Conservation (phyloP, 2,888 invertebrate species). For the Corbicula japonica region DNA sequence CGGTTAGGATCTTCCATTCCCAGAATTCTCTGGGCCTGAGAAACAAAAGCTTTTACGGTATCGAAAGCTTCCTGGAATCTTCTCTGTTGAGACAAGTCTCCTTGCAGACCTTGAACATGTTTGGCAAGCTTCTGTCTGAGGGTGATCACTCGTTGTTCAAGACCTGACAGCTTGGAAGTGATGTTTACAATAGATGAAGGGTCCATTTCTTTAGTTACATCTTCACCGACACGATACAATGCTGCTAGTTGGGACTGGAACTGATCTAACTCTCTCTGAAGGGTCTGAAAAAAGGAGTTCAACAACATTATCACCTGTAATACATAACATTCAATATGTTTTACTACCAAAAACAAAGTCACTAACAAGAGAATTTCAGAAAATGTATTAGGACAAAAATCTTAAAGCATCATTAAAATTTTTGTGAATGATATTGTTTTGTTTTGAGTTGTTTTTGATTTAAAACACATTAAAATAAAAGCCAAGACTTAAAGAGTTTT, state of each 20-base stretch:
- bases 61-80: conserved; percentile 78
- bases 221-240: conserved; percentile 87
- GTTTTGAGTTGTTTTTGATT: too few species aligned
- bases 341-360: too few species aligned
- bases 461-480: too few species aligned
- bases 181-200: conserved; percentile 79
- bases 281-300: conserved; percentile 72
- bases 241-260: conserved; percentile 76
- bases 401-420: too few species aligned
- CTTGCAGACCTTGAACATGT: conserved; percentile 74
- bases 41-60: conserved; percentile 77
- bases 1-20: conserved; percentile 75
- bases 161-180: conserved; percentile 78
- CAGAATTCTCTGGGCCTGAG: conserved; percentile 74
- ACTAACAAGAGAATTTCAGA: too few species aligned
- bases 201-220: conserved; percentile 81
- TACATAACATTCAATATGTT: neutral
- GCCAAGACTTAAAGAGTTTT: too few species aligned
- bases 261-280: conserved; percentile 79
- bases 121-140: conserved; percentile 78
- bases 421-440: too few species aligned
- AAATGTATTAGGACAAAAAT: too few species aligned
- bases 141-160: conserved; percentile 80
- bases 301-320: neutral
- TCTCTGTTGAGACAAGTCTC: conserved; percentile 75